A percentile compares a stretch with the other conserved stretches of the same genome.
These are phyloP conservation scores for Athrips mouffetella DNA, from an alignment of 2,888 invertebrate species.

Conservation along the genomic window DNA sequence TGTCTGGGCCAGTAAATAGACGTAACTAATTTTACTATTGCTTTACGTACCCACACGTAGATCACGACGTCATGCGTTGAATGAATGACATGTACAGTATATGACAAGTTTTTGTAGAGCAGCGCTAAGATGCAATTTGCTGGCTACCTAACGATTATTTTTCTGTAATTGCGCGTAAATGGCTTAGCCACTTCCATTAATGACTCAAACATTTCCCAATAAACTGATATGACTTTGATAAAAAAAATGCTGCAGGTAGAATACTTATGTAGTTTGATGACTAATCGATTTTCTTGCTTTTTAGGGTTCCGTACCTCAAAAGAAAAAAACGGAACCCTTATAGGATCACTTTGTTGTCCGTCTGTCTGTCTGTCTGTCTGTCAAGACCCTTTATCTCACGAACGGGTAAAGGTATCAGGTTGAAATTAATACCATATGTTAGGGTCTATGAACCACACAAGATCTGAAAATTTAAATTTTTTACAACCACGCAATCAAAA, in stretches of 20 bases:
- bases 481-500: no score
- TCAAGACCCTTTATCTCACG: no score
- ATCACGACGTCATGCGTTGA: slow-evolving; percentile 43
- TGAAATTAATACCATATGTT: no score
- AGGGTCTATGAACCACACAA: no score
- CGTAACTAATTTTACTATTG: slow-evolving; percentile 50
- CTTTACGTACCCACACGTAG: slow-evolving; percentile 41
- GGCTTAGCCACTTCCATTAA: slow-evolving; percentile 4
- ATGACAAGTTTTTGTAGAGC: slow-evolving; percentile 37
- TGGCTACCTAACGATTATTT: slow-evolving; percentile 1
- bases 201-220: slow-evolving; percentile 2
- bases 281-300: no score
- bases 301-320: no score
- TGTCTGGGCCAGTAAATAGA: slow-evolving; percentile 44
- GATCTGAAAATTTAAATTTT: no score
- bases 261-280: no score
- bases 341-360: no score
- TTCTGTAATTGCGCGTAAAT: slow-evolving; percentile 1
- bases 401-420: no score
- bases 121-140: slow-evolving; percentile 6
- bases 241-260: neutral
- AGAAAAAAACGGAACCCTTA: no score
- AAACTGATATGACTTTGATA: neutral
- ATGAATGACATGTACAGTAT: slow-evolving; percentile 70
- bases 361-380: no score